These are phyloP conservation scores for Dione juno DNA, from an alignment of 2,888 invertebrate species.

Conservation along the genomic window DNA sequence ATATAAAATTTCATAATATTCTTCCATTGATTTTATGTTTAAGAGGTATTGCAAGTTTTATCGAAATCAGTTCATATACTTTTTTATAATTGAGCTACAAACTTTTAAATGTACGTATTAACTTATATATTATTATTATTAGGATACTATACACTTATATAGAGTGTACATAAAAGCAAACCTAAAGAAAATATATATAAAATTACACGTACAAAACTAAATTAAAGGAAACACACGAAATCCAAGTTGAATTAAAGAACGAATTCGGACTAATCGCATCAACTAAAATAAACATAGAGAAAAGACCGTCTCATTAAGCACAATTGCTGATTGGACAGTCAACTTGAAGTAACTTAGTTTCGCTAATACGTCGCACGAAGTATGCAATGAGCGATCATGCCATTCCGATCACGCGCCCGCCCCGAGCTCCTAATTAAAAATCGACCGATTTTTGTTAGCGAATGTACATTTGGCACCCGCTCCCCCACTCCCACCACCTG, in stretches of 20 bases:
- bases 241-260: constrained; percentile 23
- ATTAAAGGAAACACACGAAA: constrained; percentile 17
- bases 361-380: constrained; percentile 61
- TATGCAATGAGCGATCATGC: constrained; percentile 66
- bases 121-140: background rate
- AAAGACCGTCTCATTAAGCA: constrained; percentile 64
- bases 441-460: constrained; percentile 79
- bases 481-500: constrained; percentile 34
- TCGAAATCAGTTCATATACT: too few relatives aligned
- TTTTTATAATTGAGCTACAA: too few relatives aligned
- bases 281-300: constrained; percentile 47
- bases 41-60: too few relatives aligned
- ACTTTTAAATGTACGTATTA: too few relatives aligned
- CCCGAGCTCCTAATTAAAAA: constrained; percentile 78
- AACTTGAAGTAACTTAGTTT: constrained; percentile 72
- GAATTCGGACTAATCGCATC: constrained; percentile 33
- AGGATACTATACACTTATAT: background rate
- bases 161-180: background rate
- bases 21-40: too few relatives aligned
- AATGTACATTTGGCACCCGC: constrained; percentile 65
- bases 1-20: too few relatives aligned
- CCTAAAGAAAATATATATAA: background rate
- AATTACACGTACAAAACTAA: background rate
- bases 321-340: constrained; percentile 73
- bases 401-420: constrained; percentile 73